These are phyloP conservation scores for Heteropelma amictum DNA, from an alignment of 2,888 invertebrate genomes.

Conservation along the genomic window DNA sequence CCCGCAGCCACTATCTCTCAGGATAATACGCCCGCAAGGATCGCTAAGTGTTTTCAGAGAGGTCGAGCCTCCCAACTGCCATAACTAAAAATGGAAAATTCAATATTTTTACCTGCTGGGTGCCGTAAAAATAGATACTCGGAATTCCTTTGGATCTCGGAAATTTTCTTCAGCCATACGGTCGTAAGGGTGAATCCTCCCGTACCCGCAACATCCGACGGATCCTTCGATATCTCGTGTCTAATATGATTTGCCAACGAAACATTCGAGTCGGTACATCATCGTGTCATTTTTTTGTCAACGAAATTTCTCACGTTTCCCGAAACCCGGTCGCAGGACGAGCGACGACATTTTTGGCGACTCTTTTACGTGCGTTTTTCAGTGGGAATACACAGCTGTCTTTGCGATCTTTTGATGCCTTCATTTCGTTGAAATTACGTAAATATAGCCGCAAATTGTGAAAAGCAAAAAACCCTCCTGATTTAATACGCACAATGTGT, in stretches of 20 bases:
- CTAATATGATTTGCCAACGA: too few relatives aligned
- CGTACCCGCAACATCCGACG: too few relatives aligned
- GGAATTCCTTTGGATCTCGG: slow-evolving; percentile 1
- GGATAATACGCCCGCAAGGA: not conserved
- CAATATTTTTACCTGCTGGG: not conserved
- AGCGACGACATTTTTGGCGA: too few relatives aligned
- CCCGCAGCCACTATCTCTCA: not conserved
- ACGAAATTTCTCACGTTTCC: too few relatives aligned
- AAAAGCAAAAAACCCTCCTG: not conserved
- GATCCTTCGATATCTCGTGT: too few relatives aligned
- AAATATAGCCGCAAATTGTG: not conserved
- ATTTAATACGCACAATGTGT: slow-evolving; percentile 13
- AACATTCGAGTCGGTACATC: too few relatives aligned
- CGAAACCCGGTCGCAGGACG: too few relatives aligned
- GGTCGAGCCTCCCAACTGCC: not conserved
- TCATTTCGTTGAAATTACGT: not conserved
- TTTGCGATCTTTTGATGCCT: not conserved
- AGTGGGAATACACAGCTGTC: not conserved
- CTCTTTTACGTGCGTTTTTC: not conserved
- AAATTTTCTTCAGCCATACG: slow-evolving; percentile 12
- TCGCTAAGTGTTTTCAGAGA: not conserved
- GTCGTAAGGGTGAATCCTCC: too few relatives aligned
- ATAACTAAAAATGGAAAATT: not conserved
- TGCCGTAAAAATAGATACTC: not conserved
- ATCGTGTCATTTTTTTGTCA: too few relatives aligned